Percentiles rank a stretch among this genome's conserved stretches.
These are phyloP conservation scores for Aldabrachelys gigantea DNA, from an alignment of 2,113 vertebrate genomes.

Conservation along the genomic window DNA sequence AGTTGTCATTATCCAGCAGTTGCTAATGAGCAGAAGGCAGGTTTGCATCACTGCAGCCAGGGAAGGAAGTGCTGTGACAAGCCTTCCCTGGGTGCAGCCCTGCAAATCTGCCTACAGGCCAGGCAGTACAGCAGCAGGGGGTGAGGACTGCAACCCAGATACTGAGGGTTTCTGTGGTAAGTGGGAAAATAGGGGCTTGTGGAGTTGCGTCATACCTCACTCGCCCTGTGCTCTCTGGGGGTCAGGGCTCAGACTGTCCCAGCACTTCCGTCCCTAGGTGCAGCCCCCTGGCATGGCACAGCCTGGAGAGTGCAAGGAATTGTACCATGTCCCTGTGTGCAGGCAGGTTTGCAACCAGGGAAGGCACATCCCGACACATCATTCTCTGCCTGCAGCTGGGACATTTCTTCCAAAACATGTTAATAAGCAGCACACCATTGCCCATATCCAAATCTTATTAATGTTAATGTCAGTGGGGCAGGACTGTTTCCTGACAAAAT, in stretches of 20 bases:
- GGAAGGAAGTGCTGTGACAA: not conserved
- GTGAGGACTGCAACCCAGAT: not conserved
- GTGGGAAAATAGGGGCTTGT: not conserved
- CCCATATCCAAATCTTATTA: too few species aligned
- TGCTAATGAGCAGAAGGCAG: not conserved
- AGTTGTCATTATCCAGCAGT: too few species aligned
- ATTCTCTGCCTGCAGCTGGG: not conserved
- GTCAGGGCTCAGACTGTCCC: not conserved
- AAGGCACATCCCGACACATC: not conserved
- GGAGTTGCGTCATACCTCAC: not conserved
- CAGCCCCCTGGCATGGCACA: not conserved
- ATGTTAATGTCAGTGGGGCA: too few species aligned
- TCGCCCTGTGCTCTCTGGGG: not conserved
- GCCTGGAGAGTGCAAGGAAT: not conserved
- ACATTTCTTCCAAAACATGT: too few species aligned
- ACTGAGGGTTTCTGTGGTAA: not conserved
- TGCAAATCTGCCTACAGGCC: not conserved
- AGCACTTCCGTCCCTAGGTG: not conserved
- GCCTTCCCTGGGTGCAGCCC: not conserved
- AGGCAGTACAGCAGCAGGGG: too few species aligned
- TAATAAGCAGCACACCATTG: too few species aligned
- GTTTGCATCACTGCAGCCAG: not conserved
- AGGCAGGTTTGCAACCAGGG: not conserved
- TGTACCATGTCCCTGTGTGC: not conserved
- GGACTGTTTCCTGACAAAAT: too few species aligned